Evolutionary conservation across 2,797 vertebrate species (phyloP), one percentile per base, ranked within the genome.

Genomic region (Clangula hyemalis): DNA sequence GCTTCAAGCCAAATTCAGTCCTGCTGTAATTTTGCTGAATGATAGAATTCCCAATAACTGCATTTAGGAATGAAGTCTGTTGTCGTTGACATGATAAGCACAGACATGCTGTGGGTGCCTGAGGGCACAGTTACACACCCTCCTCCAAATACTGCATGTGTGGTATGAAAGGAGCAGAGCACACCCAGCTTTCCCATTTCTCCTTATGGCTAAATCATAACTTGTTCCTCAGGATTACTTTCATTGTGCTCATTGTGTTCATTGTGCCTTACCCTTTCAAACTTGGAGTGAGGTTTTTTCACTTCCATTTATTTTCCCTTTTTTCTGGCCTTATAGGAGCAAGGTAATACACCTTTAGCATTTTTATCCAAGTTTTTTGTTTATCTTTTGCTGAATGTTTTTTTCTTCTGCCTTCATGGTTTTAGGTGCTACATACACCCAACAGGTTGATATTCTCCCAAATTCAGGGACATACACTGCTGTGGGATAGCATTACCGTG

Each of bases 21-120:
- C 34, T 79, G 66, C 65, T 80, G 53, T 89, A 77, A 69, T 92
- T 87, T 82, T 57, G 57, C 49, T 71, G 65, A 94, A 65, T 54
- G 74, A 82, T 17, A 85, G 84, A 93, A 90, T 90, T 94, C 54
- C 86, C 64, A 88, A 32, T 84, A 84, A 91, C 57, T 4, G 1
- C 43, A 32, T 82, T 90, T 90, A 93, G 86, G 71, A 93, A 15
- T 19, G n/a, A 91, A 86, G 32, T 68, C 85, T 95, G 11, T 79
- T 93, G 62, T 88, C 49, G 58, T 90, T 78, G 21, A 93, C 90
- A 60, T 66, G 34, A 54, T 84, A 90, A 89, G 70, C 41, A 60
- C 19, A 86, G 56, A 70, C 38, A 32, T 25, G 38, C 54, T 75
- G 24, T 65, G 70, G 13, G 16, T 88, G 66, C 90, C 58, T 1